Base-by-base conservation (phyloP, 2,797 vertebrate species). In the Crocidura indochinensis region DNA sequence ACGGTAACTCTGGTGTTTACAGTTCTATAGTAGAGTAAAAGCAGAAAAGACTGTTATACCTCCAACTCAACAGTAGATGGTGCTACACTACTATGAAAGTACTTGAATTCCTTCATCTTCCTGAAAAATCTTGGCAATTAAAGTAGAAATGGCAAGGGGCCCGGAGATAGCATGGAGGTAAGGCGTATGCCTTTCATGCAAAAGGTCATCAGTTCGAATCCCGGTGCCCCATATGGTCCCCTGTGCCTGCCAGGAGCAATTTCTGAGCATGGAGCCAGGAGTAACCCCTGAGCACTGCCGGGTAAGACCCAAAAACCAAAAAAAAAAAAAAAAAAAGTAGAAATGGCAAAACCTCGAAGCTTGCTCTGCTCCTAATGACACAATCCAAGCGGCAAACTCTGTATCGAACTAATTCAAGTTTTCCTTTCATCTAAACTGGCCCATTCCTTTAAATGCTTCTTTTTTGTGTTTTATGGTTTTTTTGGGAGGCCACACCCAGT, bases 21-120 rank as follows among this genome's bases (percentile, higher is more conserved):
- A 26, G 44, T 86, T 71, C 83, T 68, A 31, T 3, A 24, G n/a
- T 44, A 80, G 0, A 51, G 11, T 12, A 20, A 46, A 53, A 73
- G 67, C 44, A 71, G n/a, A 86, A 91, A 19, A 85, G 88, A 87
- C 12, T 68, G 87, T 75, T 69, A 49, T 74, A 38, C 29, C 68
- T 71, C 47, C 17, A 51, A 56, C 6, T 27, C 7, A 92, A 92
- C 93, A 88, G 64, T 38, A 96, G 94, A 90, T 84, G 90, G 92
- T 11, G 7, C 65, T 71, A 79, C 5, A 38, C 31, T 77, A 67
- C 79, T 27, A 27, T 73, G 79, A 62, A 90, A 71, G 6, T 38
- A 22, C 44, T 15, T 49, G 46, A 38, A 74, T 77, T 22, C 56
- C 15, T 29, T 8, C 80, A 27, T 1, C 51, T 80, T 87, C 53